Evolutionary conservation across 2,888 invertebrate species (phyloP), one percentile per base, ranked within the genome.

Genomic region (Aromia moschata): DNA sequence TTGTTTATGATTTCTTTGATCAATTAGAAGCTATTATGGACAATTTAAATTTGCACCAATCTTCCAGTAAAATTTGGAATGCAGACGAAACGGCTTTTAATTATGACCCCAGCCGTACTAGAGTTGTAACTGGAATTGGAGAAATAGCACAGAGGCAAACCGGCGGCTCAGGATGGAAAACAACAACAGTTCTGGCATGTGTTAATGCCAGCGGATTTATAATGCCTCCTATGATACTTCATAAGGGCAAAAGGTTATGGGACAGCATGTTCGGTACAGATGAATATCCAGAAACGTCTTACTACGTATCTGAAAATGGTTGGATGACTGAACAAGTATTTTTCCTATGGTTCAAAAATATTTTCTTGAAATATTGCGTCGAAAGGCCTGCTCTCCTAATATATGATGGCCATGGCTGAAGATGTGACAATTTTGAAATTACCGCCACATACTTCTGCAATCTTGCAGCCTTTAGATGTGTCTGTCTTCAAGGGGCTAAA

Each of bases 301-400:
- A 45, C 18, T 45, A 45, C 18, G 45, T 45, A 17, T 17, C 17
- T 15, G 45, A 45, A 17, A 30, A 45, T 18, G 31, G 45, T 12
- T 45, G 31, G 45, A 45, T 45, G 45, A 45, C 45, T 14, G 45
- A 45, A 31, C 45, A 45, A 31, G 45, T 45, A 45, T 45, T 45
- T 45, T 45, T 45, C 30, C 15, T 17, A 18, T 45, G 45, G 45
- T 45, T 45, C 30, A 10, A 45, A 45, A 15, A 45, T 17, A 18
- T 45, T 30, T 45, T 45, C 30, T 45, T 45, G 18, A 15, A 10
- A 15, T 5, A 30, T 30, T 45, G 45, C 30, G 18, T 17, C 15
- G 45, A 45, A 14, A 15, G 31, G 7, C 30, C 45, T 14, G 45
- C 45, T 45, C 15, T 45, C 31, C 14, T 45, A 30, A 45, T 45